phyloP scores from a whole-genome alignment of 1,140 invertebrate species.

The Ptiloglossa arizonensis region DNA sequence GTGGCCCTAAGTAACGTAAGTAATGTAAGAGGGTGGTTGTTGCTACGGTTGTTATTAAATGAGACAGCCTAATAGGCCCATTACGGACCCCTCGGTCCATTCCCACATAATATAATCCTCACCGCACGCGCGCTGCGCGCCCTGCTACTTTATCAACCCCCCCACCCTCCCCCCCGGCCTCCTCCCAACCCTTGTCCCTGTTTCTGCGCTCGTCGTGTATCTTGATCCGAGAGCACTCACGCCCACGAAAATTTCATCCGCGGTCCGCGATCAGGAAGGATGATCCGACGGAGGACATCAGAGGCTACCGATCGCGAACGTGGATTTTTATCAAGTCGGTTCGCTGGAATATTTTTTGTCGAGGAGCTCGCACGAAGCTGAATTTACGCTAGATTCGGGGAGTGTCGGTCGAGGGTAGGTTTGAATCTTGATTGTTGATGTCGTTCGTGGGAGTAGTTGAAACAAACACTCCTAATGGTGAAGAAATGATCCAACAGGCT shows the following conservation, averaged over 20 bases:
- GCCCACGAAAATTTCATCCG: constrained; percentile 44
- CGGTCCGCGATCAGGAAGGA: neutral
- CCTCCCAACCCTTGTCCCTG: constrained; percentile 63
- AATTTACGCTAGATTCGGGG: too few species aligned
- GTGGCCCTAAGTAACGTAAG: constrained; percentile 76
- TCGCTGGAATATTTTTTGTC: too few species aligned
- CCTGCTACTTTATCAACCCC: constrained; percentile 62
- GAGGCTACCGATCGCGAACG: too few species aligned
- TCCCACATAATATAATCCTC: constrained; percentile 81
- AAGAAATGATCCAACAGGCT: too few species aligned
- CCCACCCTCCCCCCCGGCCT: constrained; percentile 11
- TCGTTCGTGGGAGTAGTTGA: too few species aligned
- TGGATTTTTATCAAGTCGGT: neutral
- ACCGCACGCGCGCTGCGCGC: constrained; percentile 72
- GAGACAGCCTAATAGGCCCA: constrained; percentile 83
- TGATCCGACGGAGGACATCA: neutral
- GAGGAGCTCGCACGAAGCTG: too few species aligned
- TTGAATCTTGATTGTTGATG: too few species aligned
- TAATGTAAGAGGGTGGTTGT: constrained; percentile 80
- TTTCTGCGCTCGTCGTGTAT: constrained; percentile 42
- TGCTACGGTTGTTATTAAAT: constrained; percentile 82
- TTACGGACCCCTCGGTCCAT: constrained; percentile 79
- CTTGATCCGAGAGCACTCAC: constrained; percentile 28
- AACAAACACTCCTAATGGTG: too few species aligned
- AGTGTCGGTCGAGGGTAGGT: too few species aligned